Percentiles rank a stretch among this genome's conserved stretches.
Conservation (phyloP, 2,888 invertebrate species). For the Amiota communis region DNA sequence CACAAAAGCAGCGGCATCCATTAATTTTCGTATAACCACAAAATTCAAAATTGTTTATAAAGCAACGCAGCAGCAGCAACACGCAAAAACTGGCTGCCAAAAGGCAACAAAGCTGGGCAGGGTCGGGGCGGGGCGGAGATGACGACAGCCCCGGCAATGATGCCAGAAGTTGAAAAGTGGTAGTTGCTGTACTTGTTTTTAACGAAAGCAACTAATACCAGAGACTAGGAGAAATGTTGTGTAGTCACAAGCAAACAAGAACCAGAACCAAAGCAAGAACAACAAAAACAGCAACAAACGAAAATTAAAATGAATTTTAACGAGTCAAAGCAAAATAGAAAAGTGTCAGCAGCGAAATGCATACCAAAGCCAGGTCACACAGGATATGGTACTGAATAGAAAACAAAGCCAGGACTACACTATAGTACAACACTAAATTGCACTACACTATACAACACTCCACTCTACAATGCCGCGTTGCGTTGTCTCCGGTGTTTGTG, state of each 20-base stretch:
- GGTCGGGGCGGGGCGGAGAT: slow-evolving; percentile 37
- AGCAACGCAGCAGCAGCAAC: slow-evolving; percentile 51
- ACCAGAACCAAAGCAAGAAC: slow-evolving; percentile 1
- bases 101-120: not conserved
- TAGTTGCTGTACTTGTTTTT: slow-evolving; percentile 35
- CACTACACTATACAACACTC: no score
- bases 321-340: slow-evolving; percentile 63
- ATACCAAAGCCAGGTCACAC: slow-evolving; percentile 18
- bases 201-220: slow-evolving; percentile 23
- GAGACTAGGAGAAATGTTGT: slow-evolving; percentile 33
- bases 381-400: not conserved
- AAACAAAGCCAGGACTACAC: not conserved
- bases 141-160: slow-evolving; percentile 55
- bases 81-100: slow-evolving; percentile 17
- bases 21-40: slow-evolving; percentile 69
- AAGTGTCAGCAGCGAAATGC: slow-evolving; percentile 49
- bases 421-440: no score
- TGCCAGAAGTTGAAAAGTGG: slow-evolving; percentile 25
- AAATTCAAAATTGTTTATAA: slow-evolving; percentile 70
- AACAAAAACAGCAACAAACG: slow-evolving; percentile 12
- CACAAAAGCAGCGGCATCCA: slow-evolving; percentile 64
- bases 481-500: not conserved
- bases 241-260: slow-evolving; percentile 35
- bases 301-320: slow-evolving; percentile 66
- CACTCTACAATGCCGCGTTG: not conserved